These are phyloP conservation scores for Ochotona princeps DNA, from an alignment of 2,113 vertebrate species.

Conservation along the genomic window DNA sequence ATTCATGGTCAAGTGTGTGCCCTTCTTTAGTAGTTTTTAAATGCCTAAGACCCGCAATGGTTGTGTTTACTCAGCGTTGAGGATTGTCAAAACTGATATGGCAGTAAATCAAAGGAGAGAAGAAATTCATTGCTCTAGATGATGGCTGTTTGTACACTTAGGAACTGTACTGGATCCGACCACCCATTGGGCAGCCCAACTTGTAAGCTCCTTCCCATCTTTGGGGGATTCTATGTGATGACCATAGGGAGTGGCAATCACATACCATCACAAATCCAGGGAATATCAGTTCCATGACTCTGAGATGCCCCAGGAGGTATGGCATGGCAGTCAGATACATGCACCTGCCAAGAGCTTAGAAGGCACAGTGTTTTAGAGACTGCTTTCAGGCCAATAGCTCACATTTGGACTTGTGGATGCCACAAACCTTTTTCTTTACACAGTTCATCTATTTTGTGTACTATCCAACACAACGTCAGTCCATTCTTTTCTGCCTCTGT, in stretches of 20 bases:
- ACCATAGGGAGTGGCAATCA: background rate
- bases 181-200: background rate
- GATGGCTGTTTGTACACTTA: background rate
- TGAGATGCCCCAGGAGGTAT: background rate
- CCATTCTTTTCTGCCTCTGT: background rate
- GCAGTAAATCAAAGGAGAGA: constrained; percentile 38
- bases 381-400: background rate
- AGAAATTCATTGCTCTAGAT: constrained; percentile 7
- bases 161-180: background rate
- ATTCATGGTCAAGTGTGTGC: background rate
- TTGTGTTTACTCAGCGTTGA: background rate
- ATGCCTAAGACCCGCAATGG: background rate
- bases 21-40: background rate
- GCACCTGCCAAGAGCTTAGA: background rate
- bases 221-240: background rate
- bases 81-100: background rate
- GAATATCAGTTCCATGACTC: background rate
- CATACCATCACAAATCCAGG: background rate
- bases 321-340: background rate
- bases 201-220: constrained; percentile 2
- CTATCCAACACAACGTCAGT: background rate
- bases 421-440: background rate
- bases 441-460: background rate
- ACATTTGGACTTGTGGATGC: background rate
- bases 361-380: background rate